Conservation (phyloP, 2,888 invertebrate species). For the Anorthoa munda region DNA sequence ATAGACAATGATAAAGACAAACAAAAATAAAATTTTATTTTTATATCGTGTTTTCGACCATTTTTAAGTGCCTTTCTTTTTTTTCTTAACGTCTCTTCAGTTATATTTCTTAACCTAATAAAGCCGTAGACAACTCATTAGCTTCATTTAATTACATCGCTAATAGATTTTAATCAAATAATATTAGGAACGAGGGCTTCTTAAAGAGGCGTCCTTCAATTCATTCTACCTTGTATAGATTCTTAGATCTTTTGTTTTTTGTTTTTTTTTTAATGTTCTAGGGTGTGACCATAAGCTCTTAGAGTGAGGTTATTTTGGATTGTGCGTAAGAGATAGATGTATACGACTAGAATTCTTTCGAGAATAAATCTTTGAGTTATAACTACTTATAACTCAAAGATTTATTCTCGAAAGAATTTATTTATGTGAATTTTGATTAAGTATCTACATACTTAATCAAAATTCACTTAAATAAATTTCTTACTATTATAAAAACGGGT, state of each 20-base stretch:
- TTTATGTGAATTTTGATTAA: neutral
- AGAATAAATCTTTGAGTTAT: neutral
- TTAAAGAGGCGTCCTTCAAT: constrained; percentile 21
- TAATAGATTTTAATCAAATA: constrained; percentile 20
- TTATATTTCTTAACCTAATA: neutral
- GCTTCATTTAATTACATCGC: constrained; percentile 22
- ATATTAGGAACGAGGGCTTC: constrained; percentile 11
- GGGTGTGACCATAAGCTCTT: too few species aligned
- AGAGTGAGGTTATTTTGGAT: too few species aligned
- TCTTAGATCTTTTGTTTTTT: too few species aligned
- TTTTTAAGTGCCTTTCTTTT: constrained; percentile 16
- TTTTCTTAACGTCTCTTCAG: neutral
- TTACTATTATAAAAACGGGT: neutral
- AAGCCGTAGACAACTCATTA: constrained; percentile 6
- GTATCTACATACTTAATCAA: neutral
- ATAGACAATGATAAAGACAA: neutral
- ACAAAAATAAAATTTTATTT: neutral
- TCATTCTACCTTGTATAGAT: neutral
- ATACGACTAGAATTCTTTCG: constrained; percentile 26
- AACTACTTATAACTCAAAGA: neutral
- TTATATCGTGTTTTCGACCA: neutral
- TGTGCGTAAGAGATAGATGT: too few species aligned
- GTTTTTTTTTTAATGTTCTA: too few species aligned
- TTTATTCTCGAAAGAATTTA: constrained; percentile 14
- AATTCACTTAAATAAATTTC: neutral